phyloP scores from a whole-genome alignment of 2,888 invertebrate species.

The Leptinotarsa juncta region DNA sequence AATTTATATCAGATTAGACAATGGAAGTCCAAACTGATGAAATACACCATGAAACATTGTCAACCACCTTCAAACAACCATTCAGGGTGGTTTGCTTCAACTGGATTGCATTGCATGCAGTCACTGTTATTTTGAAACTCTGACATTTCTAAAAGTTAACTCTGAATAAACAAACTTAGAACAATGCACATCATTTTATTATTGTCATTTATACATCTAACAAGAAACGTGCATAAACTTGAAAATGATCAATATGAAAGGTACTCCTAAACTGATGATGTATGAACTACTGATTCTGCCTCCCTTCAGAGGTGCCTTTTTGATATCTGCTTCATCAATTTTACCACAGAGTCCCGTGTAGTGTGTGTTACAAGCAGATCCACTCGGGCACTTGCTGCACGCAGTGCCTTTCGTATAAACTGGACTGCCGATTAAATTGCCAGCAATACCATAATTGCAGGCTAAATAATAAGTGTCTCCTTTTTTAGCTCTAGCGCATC shows the following conservation, averaged over 20 bases:
- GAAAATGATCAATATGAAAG: conserved; percentile 10
- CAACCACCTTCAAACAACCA: too few species aligned
- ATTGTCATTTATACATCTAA: not conserved
- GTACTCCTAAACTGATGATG: not conserved
- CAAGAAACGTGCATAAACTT: not conserved
- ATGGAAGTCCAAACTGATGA: too few species aligned
- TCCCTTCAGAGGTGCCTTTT: not conserved
- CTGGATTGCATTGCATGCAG: too few species aligned
- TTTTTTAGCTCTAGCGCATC: conserved; percentile 34
- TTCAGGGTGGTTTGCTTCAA: too few species aligned
- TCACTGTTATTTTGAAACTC: too few species aligned
- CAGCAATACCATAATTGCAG: conserved; percentile 39
- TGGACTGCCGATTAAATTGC: conserved; percentile 20
- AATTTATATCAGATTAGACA: too few species aligned
- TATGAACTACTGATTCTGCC: not conserved
- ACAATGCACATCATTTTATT: not conserved
- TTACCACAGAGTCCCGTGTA: conserved; percentile 38
- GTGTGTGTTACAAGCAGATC: conserved; percentile 15
- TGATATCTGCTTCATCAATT: conserved; percentile 24
- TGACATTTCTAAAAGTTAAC: too few species aligned
- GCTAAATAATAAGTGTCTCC: conserved; percentile 12
- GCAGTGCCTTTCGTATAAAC: conserved; percentile 31
- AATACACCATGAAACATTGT: too few species aligned
- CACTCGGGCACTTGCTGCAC: conserved; percentile 60
- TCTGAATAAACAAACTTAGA: not conserved